Conservation (phyloP, 2,797 vertebrate genomes). For the Macropodus opercularis region DNA sequence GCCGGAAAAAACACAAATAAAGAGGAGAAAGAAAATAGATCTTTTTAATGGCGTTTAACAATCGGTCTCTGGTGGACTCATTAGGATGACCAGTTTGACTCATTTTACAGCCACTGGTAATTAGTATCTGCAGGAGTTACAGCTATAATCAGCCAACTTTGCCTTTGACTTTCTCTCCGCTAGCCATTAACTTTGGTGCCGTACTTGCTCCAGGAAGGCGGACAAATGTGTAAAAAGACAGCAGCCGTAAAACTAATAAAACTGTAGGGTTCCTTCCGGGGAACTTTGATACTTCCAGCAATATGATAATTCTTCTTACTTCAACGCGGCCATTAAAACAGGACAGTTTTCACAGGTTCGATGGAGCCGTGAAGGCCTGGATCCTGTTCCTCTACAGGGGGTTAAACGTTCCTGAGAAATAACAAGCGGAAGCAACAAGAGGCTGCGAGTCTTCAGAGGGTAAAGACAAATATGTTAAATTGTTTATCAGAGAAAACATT, state of each 20-base stretch:
- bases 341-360: slow-evolving; percentile 42
- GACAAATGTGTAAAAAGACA: slow-evolving; percentile 80
- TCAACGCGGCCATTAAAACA: slow-evolving; percentile 78
- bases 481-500: slow-evolving; percentile 40
- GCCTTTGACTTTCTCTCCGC: slow-evolving; percentile 78
- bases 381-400: slow-evolving; percentile 16
- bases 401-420: slow-evolving; percentile 6
- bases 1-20: slow-evolving; percentile 71
- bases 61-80: slow-evolving; percentile 84
- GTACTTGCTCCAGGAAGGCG: slow-evolving; percentile 71
- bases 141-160: slow-evolving; percentile 81
- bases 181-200: slow-evolving; percentile 78
- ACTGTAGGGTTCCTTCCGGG: slow-evolving; percentile 82
- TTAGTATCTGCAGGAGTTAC: slow-evolving; percentile 86
- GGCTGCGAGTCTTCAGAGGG: not conserved
- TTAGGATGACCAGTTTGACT: slow-evolving; percentile 85
- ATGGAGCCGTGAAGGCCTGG: slow-evolving; percentile 42
- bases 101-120: slow-evolving; percentile 86
- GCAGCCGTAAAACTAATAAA: slow-evolving; percentile 84
- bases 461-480: slow-evolving; percentile 37
- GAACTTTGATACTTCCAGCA: slow-evolving; percentile 81
- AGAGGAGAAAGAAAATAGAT: slow-evolving; percentile 77
- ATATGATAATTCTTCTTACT: slow-evolving; percentile 78
- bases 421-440: slow-evolving; percentile 7
- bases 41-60: slow-evolving; percentile 83